Base-by-base conservation (phyloP, 2,113 vertebrate species). In the Vicugna pacos region DNA sequence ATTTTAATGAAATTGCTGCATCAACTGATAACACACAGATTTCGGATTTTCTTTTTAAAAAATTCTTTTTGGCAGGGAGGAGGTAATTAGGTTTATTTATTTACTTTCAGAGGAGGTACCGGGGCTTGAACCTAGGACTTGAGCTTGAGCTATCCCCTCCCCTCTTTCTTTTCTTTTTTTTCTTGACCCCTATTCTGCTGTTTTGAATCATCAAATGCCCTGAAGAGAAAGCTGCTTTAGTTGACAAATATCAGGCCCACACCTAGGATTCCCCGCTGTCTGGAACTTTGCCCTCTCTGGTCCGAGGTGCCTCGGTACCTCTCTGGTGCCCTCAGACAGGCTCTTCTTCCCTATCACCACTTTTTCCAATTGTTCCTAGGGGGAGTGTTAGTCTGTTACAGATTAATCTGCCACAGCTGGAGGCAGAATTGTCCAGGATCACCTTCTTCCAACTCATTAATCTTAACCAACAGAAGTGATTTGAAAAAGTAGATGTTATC, bases 401-500 rank as follows among this genome's bases (percentile, higher is more conserved):
- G 67, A 85, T 85, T 90, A 90, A 62, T 90, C 50, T 89, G 85
- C 79, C 72, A 65, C 42, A 84, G 89, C 89, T 54, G 48, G 86
- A 86, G 65, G 65, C 86, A 90, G 73, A 67, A 28, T 90, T 52
- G 35, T 52, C 86, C 70, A 46, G 65, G 73, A 52, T 93, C 73
- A 35, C 35, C 67, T 90, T 81, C 14, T 81, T 89, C 15, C 11
- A 54, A 79, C 48, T 84, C 89, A 72, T 91, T 89, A 56, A 84
- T 94, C 84, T 84, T 79, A 72, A 77, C 70, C 70, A 89, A 42
- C 35, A 70, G 90, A 64, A 77, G 58, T 81, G 50, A 93, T 90
- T 75, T 86, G 90, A 95, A 93, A 81, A 69, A 95, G 50, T 76
- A 86, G 93, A 96, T 93, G 30, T 69, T 90, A 76, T 90, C 58